phyloP scores from a whole-genome alignment of 2,113 vertebrate genomes.

The Zapus hudsonius region DNA sequence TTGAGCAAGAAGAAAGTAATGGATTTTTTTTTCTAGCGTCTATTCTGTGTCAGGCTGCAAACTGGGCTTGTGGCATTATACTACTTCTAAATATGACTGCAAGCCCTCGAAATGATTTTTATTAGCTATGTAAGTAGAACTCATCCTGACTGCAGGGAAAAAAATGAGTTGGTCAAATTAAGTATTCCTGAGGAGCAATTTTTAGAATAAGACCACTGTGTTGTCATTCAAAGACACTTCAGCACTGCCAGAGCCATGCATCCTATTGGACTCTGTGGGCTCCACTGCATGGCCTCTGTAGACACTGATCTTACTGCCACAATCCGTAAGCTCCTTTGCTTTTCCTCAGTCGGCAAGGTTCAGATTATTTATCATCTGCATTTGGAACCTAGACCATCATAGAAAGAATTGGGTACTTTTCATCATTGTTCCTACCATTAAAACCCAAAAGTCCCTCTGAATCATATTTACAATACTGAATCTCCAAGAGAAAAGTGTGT shows the following conservation, averaged over 20 bases:
- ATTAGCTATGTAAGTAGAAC: not conserved
- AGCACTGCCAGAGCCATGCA: not conserved
- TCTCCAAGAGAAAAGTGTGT: too few species aligned
- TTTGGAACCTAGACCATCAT: not conserved
- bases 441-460: not conserved
- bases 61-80: not conserved
- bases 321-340: not conserved
- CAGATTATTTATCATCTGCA: not conserved
- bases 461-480: not conserved
- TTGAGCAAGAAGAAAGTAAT: not conserved
- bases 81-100: not conserved
- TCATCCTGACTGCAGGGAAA: not conserved
- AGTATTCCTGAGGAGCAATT: not conserved
- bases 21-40: not conserved
- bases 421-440: not conserved
- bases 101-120: not conserved
- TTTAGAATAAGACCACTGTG: not conserved
- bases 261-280: not conserved
- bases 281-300: not conserved
- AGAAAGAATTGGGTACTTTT: not conserved
- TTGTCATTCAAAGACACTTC: not conserved
- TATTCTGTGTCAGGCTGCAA: not conserved
- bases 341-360: not conserved
- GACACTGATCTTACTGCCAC: not conserved
- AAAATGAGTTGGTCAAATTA: not conserved